Conservation (phyloP, 2,888 invertebrate species). For the Calameuta filiformis region DNA sequence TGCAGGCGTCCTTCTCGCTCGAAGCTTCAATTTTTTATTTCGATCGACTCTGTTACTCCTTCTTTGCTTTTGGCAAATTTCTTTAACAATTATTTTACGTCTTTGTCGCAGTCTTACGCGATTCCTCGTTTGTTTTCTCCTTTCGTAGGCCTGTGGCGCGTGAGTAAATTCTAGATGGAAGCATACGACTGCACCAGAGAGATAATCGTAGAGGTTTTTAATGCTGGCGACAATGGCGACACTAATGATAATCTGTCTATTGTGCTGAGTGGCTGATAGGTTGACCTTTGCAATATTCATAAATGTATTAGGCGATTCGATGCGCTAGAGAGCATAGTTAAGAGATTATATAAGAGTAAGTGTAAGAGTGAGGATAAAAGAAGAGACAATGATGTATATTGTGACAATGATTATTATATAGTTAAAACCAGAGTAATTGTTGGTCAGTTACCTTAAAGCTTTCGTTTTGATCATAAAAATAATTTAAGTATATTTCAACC, state of each 20-base stretch:
- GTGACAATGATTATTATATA: background rate
- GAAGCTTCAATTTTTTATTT: background rate
- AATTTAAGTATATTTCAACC: background rate
- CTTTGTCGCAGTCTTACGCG: background rate
- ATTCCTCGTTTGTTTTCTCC: background rate
- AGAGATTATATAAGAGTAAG: background rate
- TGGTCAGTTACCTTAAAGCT: background rate
- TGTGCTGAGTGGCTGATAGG: too few species aligned
- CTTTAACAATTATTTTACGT: background rate
- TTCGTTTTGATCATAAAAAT: slow-evolving; percentile 1
- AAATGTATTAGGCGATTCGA: background rate
- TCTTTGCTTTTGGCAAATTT: background rate
- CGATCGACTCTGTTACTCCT: background rate
- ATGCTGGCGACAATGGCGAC: background rate
- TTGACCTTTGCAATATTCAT: background rate
- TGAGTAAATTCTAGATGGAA: background rate
- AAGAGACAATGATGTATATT: background rate
- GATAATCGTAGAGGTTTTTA: background rate
- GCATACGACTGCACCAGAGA: background rate
- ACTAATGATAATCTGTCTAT: background rate
- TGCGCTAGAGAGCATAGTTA: background rate
- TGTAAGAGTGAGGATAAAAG: background rate
- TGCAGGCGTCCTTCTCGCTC: background rate
- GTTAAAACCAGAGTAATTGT: background rate
- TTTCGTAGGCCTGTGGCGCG: background rate